Base-by-base conservation (phyloP, 2,113 vertebrate genomes). In the Acinonyx jubatus region DNA sequence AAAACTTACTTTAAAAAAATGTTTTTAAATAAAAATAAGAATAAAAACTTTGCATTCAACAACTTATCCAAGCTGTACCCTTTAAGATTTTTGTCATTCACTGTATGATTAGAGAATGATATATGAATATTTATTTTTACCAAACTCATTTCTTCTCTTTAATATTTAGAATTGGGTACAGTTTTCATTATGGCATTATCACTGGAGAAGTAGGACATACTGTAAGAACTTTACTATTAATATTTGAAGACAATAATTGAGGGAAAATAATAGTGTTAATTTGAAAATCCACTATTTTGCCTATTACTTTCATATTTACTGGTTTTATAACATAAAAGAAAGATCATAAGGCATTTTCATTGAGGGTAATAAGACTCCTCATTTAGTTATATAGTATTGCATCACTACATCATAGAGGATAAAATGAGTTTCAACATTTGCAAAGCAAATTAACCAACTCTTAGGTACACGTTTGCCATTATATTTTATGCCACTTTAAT, bases 391-490 rank as follows among this genome's bases (percentile, higher is more conserved):
- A 3, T 48, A 41, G 55, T 91, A 86, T 50, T 91, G 38, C 36
- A 69, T 82, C 95, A 81, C 36, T 91, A 96, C 93, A 94, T 96
- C 31, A 93, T 23, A 65, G 10, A 55, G 48, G 63, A 81, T 93
- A 55, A 68, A 96, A 93, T 66, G 7, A 93, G 23, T 71, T 93
- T 84, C 63, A 85, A 96, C 66, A 96, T 93, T 96, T 95, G 92
- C 65, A 94, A 85, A 27, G 19, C 73, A 92, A 94, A 80, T 81
- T 88, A 29, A 33, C 13, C 23, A 86, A 55, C 8, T 74, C 38
- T 74, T 89, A 80, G 61, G 25, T 73, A 79, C 66, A 48, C 27
- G 68, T 33, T 86, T 63, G 55, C 61, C 3, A 29, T 97, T 91
- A 23, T 45, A 55, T 79, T 96, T 87, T 69, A 74, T 3, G 74